phyloP scores from a whole-genome alignment of 2,797 vertebrate species.

The Menidia menidia region DNA sequence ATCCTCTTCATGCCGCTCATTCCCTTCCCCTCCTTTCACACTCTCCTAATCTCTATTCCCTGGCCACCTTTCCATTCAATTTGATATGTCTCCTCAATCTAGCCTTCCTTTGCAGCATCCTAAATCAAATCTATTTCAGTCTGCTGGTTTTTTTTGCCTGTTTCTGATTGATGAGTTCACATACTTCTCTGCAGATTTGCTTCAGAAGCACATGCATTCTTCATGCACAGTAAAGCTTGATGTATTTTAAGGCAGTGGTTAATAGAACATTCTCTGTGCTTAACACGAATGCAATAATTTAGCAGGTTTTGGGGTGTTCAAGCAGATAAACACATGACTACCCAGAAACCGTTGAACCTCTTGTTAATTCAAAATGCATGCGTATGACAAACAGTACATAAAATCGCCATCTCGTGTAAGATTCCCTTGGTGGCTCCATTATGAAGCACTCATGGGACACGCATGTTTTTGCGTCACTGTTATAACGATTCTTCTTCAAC shows the following conservation, averaged over 20 bases:
- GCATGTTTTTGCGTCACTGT: not conserved
- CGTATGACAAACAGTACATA: not conserved
- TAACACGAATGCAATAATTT: constrained; percentile 9
- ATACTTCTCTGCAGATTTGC: constrained; percentile 12
- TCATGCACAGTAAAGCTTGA: constrained; percentile 3
- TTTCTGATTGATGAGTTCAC: constrained; percentile 22
- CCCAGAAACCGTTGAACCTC: not conserved
- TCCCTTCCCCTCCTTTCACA: constrained; percentile 25
- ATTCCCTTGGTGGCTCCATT: not conserved
- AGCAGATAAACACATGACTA: constrained; percentile 3
- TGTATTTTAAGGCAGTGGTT: constrained; percentile 13
- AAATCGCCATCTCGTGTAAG: not conserved
- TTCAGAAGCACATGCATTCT: constrained; percentile 22
- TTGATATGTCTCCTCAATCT: constrained; percentile 37
- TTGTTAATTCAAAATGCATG: not conserved
- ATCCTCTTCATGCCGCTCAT: constrained; percentile 50
- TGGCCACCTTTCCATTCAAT: constrained; percentile 21
- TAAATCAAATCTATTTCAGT: constrained; percentile 3
- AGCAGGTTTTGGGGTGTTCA: constrained; percentile 4
- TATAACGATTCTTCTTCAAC: not conserved
- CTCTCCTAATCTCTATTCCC: constrained; percentile 51
- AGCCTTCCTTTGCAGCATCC: constrained; percentile 2
- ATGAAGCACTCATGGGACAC: not conserved
- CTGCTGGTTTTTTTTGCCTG: constrained; percentile 1
- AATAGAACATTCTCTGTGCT: constrained; percentile 2